Percentiles rank a stretch among this genome's conserved stretches.
Conservation (phyloP, 2,113 vertebrate genomes). For the Mus spicilegus region DNA sequence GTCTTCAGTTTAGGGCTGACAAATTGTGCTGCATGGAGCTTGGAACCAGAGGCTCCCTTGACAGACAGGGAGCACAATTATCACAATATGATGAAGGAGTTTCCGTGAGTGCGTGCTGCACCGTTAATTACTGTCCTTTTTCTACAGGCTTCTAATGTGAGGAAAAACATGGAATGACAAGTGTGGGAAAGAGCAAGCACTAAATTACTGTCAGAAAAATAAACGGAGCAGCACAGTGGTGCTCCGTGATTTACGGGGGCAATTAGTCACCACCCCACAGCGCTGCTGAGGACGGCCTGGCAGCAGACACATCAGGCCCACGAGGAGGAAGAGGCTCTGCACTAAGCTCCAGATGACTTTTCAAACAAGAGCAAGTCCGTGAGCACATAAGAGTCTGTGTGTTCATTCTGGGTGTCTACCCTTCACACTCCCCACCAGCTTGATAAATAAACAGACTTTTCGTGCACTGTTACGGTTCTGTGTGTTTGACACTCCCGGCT, state of each 20-base stretch:
- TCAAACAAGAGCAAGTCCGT: conserved; percentile 76
- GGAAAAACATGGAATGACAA: conserved; percentile 99
- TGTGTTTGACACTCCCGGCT: conserved; percentile 21
- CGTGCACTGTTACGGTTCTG: neutral
- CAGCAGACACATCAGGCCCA: conserved; percentile 86
- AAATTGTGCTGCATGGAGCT: conserved; percentile 92
- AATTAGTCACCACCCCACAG: conserved; percentile 98
- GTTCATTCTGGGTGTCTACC: neutral
- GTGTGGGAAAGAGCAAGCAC: conserved; percentile 99
- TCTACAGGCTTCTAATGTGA: conserved; percentile 99
- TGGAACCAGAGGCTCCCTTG: conserved; percentile 94
- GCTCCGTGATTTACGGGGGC: conserved; percentile 99
- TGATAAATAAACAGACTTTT: conserved; percentile 25
- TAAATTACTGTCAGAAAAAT: conserved; percentile 99
- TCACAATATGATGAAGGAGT: conserved; percentile 99
- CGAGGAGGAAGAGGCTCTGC: conserved; percentile 76
- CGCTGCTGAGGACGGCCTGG: conserved; percentile 94
- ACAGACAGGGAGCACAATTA: conserved; percentile 99
- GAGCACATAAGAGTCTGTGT: conserved; percentile 36
- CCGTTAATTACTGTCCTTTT: conserved; percentile 99
- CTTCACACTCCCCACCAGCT: neutral
- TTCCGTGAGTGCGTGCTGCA: conserved; percentile 91
- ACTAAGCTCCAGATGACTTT: conserved; percentile 85
- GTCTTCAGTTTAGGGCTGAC: conserved; percentile 90
- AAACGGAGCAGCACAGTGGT: conserved; percentile 94